Conservation (phyloP, 53 echinoderm and acorn worm genomes). For the Holothuria scabra region DNA sequence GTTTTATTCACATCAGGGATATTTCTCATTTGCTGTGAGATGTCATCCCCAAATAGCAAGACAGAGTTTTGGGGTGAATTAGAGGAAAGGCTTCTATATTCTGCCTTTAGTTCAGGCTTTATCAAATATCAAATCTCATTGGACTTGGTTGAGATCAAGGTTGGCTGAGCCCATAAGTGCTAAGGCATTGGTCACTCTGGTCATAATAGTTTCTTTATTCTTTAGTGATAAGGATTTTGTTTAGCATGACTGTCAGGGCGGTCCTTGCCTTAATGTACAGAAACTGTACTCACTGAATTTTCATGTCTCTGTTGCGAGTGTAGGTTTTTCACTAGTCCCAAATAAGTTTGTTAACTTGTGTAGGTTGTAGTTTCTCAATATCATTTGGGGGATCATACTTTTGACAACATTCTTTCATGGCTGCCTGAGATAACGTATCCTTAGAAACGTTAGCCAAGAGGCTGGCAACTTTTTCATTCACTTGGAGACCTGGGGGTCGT, state of each 20-base stretch:
- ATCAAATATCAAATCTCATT: slow-evolving; percentile 35
- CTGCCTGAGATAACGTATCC: no score
- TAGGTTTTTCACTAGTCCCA: no score
- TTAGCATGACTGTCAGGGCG: slow-evolving; percentile 23
- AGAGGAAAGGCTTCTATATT: slow-evolving; percentile 10
- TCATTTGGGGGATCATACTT: no score
- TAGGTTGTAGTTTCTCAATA: no score
- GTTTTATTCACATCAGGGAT: slow-evolving; percentile 36
- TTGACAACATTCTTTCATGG: no score
- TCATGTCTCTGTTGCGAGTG: no score
- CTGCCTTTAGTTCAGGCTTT: slow-evolving; percentile 17
- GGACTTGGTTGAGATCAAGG: slow-evolving; percentile 18
- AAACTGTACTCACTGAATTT: no score
- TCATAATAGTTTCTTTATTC: slow-evolving; percentile 15
- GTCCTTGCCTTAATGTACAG: no score
- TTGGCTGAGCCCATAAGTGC: slow-evolving; percentile 29
- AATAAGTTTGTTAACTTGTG: no score
- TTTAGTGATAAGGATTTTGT: slow-evolving; percentile 14
- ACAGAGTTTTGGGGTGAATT: slow-evolving; percentile 4
- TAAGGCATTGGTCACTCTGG: slow-evolving; percentile 29
- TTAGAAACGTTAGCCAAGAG: no score
- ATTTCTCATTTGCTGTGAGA: slow-evolving; percentile 36
- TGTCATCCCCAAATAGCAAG: slow-evolving; percentile 41
- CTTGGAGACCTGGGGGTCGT: no score
- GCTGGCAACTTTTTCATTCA: no score